Percentiles rank a stretch among this genome's conserved stretches.
Evolutionary conservation across 2,797 vertebrate species (phyloP).

Genomic region (Lophotriccus pileatus): DNA sequence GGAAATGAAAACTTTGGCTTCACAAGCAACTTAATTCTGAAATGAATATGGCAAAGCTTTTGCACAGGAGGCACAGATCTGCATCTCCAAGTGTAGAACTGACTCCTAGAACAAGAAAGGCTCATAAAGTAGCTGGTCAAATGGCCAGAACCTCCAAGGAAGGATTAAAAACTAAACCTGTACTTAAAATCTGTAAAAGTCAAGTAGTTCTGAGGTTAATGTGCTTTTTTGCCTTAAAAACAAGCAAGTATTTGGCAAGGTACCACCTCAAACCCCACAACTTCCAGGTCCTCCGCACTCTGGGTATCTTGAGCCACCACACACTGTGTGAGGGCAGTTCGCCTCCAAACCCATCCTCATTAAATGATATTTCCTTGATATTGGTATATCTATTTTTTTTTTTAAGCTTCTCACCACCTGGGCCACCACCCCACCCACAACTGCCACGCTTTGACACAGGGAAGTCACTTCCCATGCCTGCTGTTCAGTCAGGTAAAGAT

Average conservation of each 20-base stretch:
- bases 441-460: neutral
- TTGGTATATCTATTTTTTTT: neutral
- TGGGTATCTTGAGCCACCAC: neutral
- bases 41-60: neutral
- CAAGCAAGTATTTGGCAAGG: neutral
- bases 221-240: neutral
- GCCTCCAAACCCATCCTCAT: neutral
- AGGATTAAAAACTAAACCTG: neutral
- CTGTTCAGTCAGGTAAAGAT: neutral
- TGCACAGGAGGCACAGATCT: neutral
- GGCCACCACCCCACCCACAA: neutral
- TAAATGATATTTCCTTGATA: neutral
- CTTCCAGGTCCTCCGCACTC: neutral
- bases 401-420: neutral
- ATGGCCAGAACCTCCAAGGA: neutral
- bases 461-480: neutral
- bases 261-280: neutral
- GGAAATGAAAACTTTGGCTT: neutral
- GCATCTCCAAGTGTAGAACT: neutral
- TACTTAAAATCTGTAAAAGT: neutral
- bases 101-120: neutral
- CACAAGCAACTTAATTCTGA: neutral
- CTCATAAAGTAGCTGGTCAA: neutral
- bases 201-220: neutral
- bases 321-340: neutral